Base-by-base conservation (phyloP, 1,140 invertebrate species). In the Mylabris phalerata region DNA sequence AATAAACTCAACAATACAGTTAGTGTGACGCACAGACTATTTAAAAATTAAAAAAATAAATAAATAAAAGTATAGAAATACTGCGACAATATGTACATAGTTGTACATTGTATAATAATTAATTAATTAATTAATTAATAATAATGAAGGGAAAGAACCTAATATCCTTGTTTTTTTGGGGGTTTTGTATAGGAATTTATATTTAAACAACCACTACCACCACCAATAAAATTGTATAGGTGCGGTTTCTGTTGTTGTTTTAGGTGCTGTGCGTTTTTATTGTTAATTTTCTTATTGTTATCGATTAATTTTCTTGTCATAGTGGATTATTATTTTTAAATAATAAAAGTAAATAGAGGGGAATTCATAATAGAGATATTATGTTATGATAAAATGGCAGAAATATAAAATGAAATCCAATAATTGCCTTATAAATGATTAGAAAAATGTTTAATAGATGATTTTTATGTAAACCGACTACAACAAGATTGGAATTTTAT, bases 21-120 rank as follows among this genome's bases (percentile, higher is more conserved):
- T 54, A 54, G 58, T 63, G 59, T 60, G 49, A 55, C 55, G 63
- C 59, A 70, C 60, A 66, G 68, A 72, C 68, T n/a, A 10, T 40
- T 40, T 40, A 7, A 6, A 40, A 40, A 40, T 40, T 42, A 4
- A 42, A 42, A 7, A 42, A n/a, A 42, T 4, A 42, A 42, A n/a
- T 3, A 9, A 42, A 42, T n/a, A 42, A 19, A 19, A 19, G 19
- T 42, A 42, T 10, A 7, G 9, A 71, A 71, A 73, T 70, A 67
- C 64, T 70, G 73, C 71, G 73, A 74, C 73, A 74, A 74, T 74
- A 74, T 74, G 73, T 74, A 73, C 70, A 73, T 74, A 74, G 61
- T 63, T 73, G 71, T 72, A 72, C 69, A 73, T 72, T 71, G 64
- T 67, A 68, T 66, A 58, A 63, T 67, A 61, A 61, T 50, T 10